Conservation (phyloP, 1,140 invertebrate species). For the Drosophila ficusphila region DNA sequence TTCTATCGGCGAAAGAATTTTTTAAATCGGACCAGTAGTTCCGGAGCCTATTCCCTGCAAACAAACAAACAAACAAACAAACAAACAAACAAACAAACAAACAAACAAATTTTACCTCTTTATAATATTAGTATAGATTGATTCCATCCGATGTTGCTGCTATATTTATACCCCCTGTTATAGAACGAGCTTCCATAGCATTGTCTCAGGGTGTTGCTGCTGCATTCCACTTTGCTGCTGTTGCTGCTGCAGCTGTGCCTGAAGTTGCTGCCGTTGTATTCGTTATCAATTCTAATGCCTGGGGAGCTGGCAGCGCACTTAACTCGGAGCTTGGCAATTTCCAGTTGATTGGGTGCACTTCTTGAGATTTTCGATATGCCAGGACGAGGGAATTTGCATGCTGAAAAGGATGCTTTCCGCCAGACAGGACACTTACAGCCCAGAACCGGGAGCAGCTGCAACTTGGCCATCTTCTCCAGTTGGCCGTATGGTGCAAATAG, state of each 20-base stretch:
- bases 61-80: too few relatives aligned
- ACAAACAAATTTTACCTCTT: too few relatives aligned
- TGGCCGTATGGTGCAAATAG: slow-evolving; percentile 62
- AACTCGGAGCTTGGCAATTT: slow-evolving; percentile 71
- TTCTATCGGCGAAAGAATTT: neutral
- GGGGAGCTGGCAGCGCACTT: slow-evolving; percentile 54
- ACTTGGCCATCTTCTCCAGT: slow-evolving; percentile 43
- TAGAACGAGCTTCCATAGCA: neutral
- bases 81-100: too few relatives aligned
- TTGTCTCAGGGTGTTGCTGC: slow-evolving; percentile 11
- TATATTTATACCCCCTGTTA: neutral
- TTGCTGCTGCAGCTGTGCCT: slow-evolving; percentile 17
- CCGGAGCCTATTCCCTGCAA: too few relatives aligned
- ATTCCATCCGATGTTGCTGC: slow-evolving; percentile 34
- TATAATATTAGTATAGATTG: too few relatives aligned
- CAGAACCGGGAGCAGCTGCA: slow-evolving; percentile 32
- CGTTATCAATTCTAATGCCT: slow-evolving; percentile 46
- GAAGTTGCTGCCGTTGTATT: slow-evolving; percentile 23
- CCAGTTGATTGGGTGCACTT: slow-evolving; percentile 81
- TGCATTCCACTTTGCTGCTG: slow-evolving; percentile 19
- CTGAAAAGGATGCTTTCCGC: slow-evolving; percentile 19
- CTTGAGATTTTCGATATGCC: slow-evolving; percentile 78
- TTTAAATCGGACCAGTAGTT: too few relatives aligned
- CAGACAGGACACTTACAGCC: slow-evolving; percentile 26
- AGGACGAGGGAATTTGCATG: slow-evolving; percentile 71